Conservation (phyloP, 2,888 invertebrate species). For the Stenoptilia bipunctidactyla region DNA sequence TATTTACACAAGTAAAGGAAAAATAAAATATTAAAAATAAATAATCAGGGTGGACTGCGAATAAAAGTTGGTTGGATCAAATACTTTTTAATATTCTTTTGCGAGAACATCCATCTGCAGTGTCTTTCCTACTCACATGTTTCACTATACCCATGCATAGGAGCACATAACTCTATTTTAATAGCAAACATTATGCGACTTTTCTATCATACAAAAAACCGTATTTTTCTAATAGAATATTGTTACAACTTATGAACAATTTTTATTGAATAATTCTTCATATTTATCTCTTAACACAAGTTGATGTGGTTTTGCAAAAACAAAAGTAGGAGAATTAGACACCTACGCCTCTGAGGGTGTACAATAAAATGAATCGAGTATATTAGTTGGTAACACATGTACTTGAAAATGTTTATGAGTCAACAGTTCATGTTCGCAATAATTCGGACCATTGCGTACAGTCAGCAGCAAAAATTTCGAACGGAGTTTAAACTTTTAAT, state of each 20-base stretch:
- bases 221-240: slow-evolving; percentile 49
- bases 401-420: no score
- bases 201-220: slow-evolving; percentile 37
- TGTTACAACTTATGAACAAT: neutral
- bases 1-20: slow-evolving; percentile 33
- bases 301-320: neutral
- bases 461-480: no score
- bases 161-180: slow-evolving; percentile 1
- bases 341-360: no score
- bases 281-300: slow-evolving; percentile 13
- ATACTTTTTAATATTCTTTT: neutral
- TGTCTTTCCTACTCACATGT: neutral
- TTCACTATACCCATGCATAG: neutral
- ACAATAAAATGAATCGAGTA: no score
- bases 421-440: no score
- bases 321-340: no score
- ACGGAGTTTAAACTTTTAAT: no score
- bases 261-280: slow-evolving; percentile 18
- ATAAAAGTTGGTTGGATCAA: slow-evolving; percentile 5
- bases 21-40: slow-evolving; percentile 7
- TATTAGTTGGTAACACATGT: no score
- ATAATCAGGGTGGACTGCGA: slow-evolving; percentile 11
- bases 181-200: slow-evolving; percentile 13
- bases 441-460: no score
- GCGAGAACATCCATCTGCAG: neutral